Percentiles rank a stretch among this genome's conserved stretches.
These are phyloP conservation scores for Lutraria rhynchaena DNA, from an alignment of 1,140 invertebrate species.

Conservation along the genomic window DNA sequence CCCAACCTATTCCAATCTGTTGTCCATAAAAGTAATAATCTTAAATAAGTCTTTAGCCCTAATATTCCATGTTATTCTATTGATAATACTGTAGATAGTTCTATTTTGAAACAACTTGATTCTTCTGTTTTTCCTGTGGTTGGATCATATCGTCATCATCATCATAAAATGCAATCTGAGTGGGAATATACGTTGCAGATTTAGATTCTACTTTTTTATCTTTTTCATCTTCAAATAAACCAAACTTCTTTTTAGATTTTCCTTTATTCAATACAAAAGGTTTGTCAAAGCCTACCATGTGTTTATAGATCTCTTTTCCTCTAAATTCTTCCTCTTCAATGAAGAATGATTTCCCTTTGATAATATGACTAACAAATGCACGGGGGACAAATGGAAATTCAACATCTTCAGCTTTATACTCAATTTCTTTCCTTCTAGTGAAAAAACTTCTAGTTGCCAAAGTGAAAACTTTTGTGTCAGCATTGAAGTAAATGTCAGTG, in stretches of 20 bases:
- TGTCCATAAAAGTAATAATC: too few species aligned
- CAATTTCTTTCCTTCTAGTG: constrained; percentile 58
- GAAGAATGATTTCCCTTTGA: constrained; percentile 88
- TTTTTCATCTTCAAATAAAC: constrained; percentile 35
- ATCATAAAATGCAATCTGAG: constrained; percentile 6
- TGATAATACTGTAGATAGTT: too few species aligned
- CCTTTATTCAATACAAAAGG: constrained; percentile 86
- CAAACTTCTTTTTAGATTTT: constrained; percentile 49
- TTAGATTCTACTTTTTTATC: not conserved
- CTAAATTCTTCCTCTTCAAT: constrained; percentile 88
- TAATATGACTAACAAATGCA: constrained; percentile 91
- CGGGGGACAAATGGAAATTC: constrained; percentile 89
- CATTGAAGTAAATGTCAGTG: constrained; percentile 88
- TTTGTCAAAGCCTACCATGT: constrained; percentile 95
- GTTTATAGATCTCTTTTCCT: constrained; percentile 88
- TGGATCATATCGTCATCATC: constrained; percentile 9
- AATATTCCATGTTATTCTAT: too few species aligned
- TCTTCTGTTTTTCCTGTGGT: not conserved
- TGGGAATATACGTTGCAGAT: not conserved
- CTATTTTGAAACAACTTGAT: not conserved
- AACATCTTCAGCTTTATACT: constrained; percentile 86
- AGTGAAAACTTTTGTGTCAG: constrained; percentile 69
- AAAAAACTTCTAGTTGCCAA: constrained; percentile 71
- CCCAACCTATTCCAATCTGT: too few species aligned
- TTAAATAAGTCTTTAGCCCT: too few species aligned